phyloP scores from a whole-genome alignment of 2,888 invertebrate species.

The Stegana nigrithorax region DNA sequence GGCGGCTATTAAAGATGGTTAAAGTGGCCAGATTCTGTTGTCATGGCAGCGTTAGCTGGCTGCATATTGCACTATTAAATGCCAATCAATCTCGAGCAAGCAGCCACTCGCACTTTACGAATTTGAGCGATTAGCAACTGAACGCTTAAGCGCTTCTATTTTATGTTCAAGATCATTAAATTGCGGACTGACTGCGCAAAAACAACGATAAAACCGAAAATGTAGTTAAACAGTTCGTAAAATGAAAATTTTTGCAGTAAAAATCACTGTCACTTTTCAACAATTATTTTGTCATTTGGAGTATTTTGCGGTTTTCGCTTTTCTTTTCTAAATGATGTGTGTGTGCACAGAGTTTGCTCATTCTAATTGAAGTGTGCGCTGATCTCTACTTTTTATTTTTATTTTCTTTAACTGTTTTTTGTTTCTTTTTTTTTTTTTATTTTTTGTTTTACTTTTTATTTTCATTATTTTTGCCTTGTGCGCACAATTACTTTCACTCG shows the following conservation, averaged over 20 bases:
- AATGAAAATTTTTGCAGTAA: conserved; percentile 25
- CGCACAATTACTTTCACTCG: conserved; percentile 34
- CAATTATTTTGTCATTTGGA: background rate
- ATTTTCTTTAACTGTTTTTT: conserved; percentile 16
- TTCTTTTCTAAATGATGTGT: conserved; percentile 21
- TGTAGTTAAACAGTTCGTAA: conserved; percentile 29
- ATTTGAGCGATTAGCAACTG: conserved; percentile 50
- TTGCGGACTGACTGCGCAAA: conserved; percentile 27
- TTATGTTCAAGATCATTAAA: too few species aligned
- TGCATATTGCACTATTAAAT: too few species aligned
- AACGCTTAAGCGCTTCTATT: conserved; percentile 52
- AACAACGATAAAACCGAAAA: conserved; percentile 28
- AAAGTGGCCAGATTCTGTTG: too few species aligned
- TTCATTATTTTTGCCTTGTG: conserved; percentile 26
- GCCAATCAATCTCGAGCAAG: too few species aligned
- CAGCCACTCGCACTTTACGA: too few species aligned
- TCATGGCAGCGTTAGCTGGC: too few species aligned
- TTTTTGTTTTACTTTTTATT: conserved; percentile 36
- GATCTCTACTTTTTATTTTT: background rate
- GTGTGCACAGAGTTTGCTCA: conserved; percentile 26
- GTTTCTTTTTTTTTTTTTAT: conserved; percentile 36
- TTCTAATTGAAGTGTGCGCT: conserved; percentile 46
- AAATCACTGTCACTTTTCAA: conserved; percentile 35
- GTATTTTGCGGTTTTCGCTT: conserved; percentile 18
- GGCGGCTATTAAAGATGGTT: too few species aligned